Percentiles rank a stretch among this genome's conserved stretches.
These are phyloP conservation scores for Phrynocephalus vlangalii DNA, from an alignment of 2,797 vertebrate species.

Conservation along the genomic window DNA sequence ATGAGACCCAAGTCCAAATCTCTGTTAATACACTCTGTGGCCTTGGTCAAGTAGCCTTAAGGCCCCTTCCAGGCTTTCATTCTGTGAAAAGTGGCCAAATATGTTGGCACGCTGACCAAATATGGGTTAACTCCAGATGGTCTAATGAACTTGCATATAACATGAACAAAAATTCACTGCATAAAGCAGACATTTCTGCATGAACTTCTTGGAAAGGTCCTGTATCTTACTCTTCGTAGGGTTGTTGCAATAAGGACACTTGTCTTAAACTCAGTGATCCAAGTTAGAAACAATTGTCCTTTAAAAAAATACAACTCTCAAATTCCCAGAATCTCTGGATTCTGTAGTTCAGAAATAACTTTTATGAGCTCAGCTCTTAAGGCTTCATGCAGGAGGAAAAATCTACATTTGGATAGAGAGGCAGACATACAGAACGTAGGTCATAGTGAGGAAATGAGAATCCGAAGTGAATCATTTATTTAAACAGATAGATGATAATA, in stretches of 20 bases:
- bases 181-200: too few relatives aligned
- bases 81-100: not conserved
- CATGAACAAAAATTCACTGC: not conserved
- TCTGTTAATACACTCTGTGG: not conserved
- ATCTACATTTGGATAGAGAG: not conserved
- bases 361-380: not conserved
- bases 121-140: not conserved
- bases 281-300: too few relatives aligned
- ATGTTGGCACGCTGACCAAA: too few relatives aligned
- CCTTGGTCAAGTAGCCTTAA: not conserved
- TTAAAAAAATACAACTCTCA: too few relatives aligned
- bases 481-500: not conserved
- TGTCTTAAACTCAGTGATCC: not conserved
- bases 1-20: not conserved
- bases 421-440: not conserved
- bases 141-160: not conserved
- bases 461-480: not conserved
- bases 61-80: not conserved
- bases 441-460: not conserved
- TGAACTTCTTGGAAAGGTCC: not conserved
- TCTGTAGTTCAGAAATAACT: too few relatives aligned
- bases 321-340: too few relatives aligned
- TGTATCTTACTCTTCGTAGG: not conserved
- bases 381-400: not conserved
- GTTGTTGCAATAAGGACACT: not conserved